Percentiles rank a stretch among this genome's conserved stretches.
Conservation (phyloP, 2,888 invertebrate species). For the Drosophila atroscutellata region DNA sequence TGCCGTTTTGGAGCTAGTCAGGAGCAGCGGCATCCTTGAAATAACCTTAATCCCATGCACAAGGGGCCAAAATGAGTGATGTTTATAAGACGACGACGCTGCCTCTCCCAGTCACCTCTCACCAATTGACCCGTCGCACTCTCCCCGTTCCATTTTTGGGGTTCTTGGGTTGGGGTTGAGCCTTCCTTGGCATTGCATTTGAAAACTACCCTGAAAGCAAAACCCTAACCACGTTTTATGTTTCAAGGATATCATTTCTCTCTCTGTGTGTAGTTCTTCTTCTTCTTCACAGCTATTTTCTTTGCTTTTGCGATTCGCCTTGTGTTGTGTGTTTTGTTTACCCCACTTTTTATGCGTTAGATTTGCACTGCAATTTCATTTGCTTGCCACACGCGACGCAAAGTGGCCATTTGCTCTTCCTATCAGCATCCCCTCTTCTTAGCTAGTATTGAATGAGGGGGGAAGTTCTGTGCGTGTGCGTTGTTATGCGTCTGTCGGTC, state of each 20-base stretch:
- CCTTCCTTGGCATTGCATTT: constrained; percentile 52
- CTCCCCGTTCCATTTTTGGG: not conserved
- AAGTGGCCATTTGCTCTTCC: constrained; percentile 60
- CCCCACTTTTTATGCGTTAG: constrained; percentile 76
- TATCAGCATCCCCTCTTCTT: not conserved
- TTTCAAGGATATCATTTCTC: constrained; percentile 75
- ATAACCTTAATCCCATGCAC: constrained; percentile 83
- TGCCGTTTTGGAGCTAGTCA: constrained; percentile 26
- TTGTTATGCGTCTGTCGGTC: constrained; percentile 60
- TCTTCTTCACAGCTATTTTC: not conserved
- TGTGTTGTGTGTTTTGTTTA: constrained; percentile 60
- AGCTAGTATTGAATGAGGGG: not conserved
- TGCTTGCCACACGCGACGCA: constrained; percentile 76
- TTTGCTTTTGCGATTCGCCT: constrained; percentile 3
- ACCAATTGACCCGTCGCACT: not conserved
- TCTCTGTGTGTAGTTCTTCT: not conserved
- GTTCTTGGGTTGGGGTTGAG: constrained; percentile 24
- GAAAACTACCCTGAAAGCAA: constrained; percentile 17
- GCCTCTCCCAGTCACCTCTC: not conserved
- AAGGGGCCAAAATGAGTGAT: constrained; percentile 83
- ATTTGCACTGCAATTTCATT: constrained; percentile 80
- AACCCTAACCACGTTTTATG: constrained; percentile 51
- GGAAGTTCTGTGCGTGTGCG: constrained; percentile 33
- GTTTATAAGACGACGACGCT: constrained; percentile 61
- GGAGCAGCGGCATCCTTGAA: constrained; percentile 80